Conservation (phyloP, 2,888 invertebrate species). For the Hyposoter didymator region DNA sequence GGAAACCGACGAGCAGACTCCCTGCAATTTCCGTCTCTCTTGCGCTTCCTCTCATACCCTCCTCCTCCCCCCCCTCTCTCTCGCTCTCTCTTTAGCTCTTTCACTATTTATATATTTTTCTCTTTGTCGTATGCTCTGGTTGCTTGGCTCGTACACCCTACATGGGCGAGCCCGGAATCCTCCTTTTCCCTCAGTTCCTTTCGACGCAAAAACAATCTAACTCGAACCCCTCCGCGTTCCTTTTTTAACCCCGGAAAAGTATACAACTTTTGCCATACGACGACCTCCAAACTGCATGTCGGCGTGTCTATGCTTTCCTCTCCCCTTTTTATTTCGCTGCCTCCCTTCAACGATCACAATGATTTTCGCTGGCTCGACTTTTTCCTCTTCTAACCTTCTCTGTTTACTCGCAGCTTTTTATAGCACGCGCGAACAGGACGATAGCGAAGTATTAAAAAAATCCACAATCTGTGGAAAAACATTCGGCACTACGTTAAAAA, state of each 20-base stretch:
- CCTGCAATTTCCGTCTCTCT: slow-evolving; percentile 58
- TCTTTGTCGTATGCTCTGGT: slow-evolving; percentile 24
- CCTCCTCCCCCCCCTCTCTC: slow-evolving; percentile 23
- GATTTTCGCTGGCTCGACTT: slow-evolving; percentile 12
- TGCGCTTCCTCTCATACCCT: slow-evolving; percentile 23
- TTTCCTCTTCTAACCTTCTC: background rate
- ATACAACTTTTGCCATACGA: slow-evolving; percentile 38
- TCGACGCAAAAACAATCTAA: slow-evolving; percentile 62
- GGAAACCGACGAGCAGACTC: slow-evolving; percentile 65
- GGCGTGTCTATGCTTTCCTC: slow-evolving; percentile 16
- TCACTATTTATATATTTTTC: slow-evolving; percentile 23
- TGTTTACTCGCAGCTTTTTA: slow-evolving; percentile 14
- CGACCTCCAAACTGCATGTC: slow-evolving; percentile 29
- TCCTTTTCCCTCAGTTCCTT: slow-evolving; percentile 50
- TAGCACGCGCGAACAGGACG: slow-evolving; percentile 27
- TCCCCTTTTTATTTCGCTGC: background rate
- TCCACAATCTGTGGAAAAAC: background rate
- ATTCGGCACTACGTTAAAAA: background rate
- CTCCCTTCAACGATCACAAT: slow-evolving; percentile 35
- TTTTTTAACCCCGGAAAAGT: slow-evolving; percentile 18
- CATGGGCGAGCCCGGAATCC: slow-evolving; percentile 32
- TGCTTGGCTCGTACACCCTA: background rate
- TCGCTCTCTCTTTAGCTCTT: background rate
- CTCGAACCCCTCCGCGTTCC: slow-evolving; percentile 29
- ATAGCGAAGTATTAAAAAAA: background rate